These are phyloP conservation scores for Branchinecta sandiegonensis DNA, from an alignment of 2,888 invertebrate genomes.

Conservation along the genomic window DNA sequence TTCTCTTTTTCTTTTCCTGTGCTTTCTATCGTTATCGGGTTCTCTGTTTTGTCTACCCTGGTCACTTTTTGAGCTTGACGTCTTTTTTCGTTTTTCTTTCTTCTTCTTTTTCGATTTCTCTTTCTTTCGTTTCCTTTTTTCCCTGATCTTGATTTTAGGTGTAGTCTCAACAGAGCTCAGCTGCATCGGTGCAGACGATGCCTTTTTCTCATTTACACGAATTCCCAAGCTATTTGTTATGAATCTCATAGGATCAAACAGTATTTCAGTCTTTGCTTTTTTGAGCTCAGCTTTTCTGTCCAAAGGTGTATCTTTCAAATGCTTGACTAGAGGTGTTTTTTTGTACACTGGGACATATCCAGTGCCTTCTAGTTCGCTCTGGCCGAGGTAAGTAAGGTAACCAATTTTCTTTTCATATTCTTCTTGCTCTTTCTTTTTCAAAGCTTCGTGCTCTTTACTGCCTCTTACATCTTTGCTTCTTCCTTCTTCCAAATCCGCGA, in stretches of 20 bases:
- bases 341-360: slow-evolving; percentile 82
- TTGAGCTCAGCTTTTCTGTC: slow-evolving; percentile 22
- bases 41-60: slow-evolving; percentile 31
- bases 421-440: slow-evolving; percentile 78
- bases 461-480: slow-evolving; percentile 44
- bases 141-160: slow-evolving; percentile 22
- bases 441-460: slow-evolving; percentile 76
- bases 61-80: slow-evolving; percentile 30
- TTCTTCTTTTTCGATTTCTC: slow-evolving; percentile 26
- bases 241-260: slow-evolving; percentile 24
- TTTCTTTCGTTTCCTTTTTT: slow-evolving; percentile 28
- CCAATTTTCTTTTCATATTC: slow-evolving; percentile 97
- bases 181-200: slow-evolving; percentile 18
- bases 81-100: slow-evolving; percentile 28
- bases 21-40: slow-evolving; percentile 27
- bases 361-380: slow-evolving; percentile 73
- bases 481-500: slow-evolving; percentile 66
- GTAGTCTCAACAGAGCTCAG: slow-evolving; percentile 18
- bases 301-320: slow-evolving; percentile 35
- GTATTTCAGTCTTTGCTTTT: slow-evolving; percentile 24
- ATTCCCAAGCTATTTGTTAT: slow-evolving; percentile 26
- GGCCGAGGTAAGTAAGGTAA: slow-evolving; percentile 84
- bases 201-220: slow-evolving; percentile 31
- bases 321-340: slow-evolving; percentile 43
- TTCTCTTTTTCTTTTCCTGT: slow-evolving; percentile 30